Percentiles rank a stretch among this genome's conserved stretches.
These are phyloP conservation scores for Pitangus sulphuratus DNA, from an alignment of 2,797 vertebrate species.

Conservation along the genomic window DNA sequence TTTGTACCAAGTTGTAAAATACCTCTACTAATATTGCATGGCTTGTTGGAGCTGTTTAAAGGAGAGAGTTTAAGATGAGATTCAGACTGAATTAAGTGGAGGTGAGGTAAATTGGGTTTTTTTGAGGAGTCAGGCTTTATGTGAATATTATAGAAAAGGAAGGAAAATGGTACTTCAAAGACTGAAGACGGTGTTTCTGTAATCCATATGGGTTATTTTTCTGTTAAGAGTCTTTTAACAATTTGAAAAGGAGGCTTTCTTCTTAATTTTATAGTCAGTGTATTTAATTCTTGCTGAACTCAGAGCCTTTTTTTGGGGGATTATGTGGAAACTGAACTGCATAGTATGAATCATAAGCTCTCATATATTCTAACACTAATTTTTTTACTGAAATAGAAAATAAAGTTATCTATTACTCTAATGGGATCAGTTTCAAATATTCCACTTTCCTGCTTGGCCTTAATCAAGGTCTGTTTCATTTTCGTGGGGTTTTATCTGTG, in stretches of 20 bases:
- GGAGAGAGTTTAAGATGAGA: not conserved
- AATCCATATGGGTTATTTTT: not conserved
- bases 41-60: not conserved
- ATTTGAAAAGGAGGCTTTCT: not conserved
- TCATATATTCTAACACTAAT: not conserved
- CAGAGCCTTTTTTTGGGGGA: not conserved
- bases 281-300: not conserved
- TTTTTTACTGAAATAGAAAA: not conserved
- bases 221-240: not conserved
- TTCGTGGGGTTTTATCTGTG: not conserved
- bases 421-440: not conserved
- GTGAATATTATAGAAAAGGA: not conserved
- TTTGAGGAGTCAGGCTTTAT: not conserved
- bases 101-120: not conserved
- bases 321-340: not conserved
- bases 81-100: not conserved
- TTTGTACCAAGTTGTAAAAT: not conserved
- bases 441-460: not conserved
- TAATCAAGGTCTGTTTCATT: not conserved
- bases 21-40: not conserved
- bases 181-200: not conserved
- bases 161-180: not conserved
- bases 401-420: not conserved
- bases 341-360: accelerated
- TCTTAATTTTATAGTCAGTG: not conserved